These are phyloP conservation scores for Bugula neritina DNA, from an alignment of 2,888 invertebrate genomes.

Conservation along the genomic window DNA sequence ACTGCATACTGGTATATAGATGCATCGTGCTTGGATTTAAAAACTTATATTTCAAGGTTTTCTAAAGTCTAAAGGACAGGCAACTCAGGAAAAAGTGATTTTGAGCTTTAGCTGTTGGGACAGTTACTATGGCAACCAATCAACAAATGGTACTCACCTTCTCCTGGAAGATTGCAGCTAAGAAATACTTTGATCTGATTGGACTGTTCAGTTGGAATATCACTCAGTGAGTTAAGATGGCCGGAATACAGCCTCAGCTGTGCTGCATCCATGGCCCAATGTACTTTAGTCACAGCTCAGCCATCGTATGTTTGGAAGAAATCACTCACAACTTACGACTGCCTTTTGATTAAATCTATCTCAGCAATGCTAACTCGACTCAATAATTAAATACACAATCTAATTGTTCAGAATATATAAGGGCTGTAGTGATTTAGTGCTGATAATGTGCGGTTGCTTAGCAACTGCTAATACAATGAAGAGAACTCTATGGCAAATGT, in stretches of 20 bases:
- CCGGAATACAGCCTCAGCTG: conserved; percentile 16
- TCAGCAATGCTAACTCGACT: not conserved
- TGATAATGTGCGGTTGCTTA: conserved; percentile 17
- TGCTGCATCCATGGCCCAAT: not conserved
- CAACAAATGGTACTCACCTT: no score
- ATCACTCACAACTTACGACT: no score
- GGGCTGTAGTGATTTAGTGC: not conserved
- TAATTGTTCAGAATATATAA: not conserved
- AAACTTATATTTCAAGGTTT: no score
- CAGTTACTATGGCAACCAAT: no score
- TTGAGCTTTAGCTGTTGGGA: no score
- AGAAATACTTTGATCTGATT: conserved; percentile 25
- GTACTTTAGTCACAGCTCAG: no score
- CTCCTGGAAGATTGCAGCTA: conserved; percentile 1
- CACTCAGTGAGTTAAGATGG: not conserved
- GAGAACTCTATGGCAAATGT: not conserved
- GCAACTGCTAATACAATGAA: not conserved
- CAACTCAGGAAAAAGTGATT: no score
- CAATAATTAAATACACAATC: not conserved
- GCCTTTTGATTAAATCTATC: no score
- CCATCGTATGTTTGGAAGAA: no score
- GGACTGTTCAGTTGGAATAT: conserved; percentile 20
- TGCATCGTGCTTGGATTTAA: no score
- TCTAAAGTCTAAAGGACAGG: no score
- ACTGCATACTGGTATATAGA: no score